Conservation (phyloP, 2,113 vertebrate genomes). For the Hippocampus comes region DNA sequence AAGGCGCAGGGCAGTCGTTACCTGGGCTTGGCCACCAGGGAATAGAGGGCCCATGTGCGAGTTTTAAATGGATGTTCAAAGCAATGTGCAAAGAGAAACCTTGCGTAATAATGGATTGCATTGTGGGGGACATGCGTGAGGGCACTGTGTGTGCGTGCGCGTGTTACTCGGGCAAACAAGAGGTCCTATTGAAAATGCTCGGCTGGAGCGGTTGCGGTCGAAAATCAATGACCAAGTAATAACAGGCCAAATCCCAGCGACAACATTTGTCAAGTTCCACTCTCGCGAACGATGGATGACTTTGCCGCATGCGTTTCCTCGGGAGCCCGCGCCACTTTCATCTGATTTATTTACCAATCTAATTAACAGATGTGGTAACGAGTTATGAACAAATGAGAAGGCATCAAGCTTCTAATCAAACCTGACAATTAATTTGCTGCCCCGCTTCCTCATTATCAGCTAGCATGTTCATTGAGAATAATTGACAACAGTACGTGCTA, state of each 20-base stretch:
- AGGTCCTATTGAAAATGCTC: conserved; percentile 59
- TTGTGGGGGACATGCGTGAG: conserved; percentile 60
- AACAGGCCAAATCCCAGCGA: conserved; percentile 68
- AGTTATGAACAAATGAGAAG: conserved; percentile 79
- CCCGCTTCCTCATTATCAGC: conserved; percentile 74
- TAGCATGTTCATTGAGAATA: conserved; percentile 65
- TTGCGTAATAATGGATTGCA: conserved; percentile 54
- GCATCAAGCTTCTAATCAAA: conserved; percentile 76
- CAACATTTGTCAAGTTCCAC: conserved; percentile 68
- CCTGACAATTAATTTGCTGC: conserved; percentile 78
- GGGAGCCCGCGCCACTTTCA: conserved; percentile 51
- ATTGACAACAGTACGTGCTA: conserved; percentile 64
- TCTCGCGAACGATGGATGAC: conserved; percentile 67
- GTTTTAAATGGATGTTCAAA: conserved; percentile 62
- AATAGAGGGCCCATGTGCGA: conserved; percentile 39
- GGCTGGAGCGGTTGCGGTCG: conserved; percentile 56
- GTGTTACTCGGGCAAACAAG: conserved; percentile 54
- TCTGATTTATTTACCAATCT: conserved; percentile 70
- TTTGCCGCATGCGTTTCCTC: conserved; percentile 55
- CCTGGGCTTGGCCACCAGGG: conserved; percentile 49
- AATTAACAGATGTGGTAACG: conserved; percentile 80
- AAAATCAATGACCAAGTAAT: conserved; percentile 72
- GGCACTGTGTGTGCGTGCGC: conserved; percentile 6
- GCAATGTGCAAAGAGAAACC: conserved; percentile 46
- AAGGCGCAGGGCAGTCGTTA: conserved; percentile 53